Conservation (phyloP, 1,140 invertebrate genomes). For the Aphelinus atriplicis region DNA sequence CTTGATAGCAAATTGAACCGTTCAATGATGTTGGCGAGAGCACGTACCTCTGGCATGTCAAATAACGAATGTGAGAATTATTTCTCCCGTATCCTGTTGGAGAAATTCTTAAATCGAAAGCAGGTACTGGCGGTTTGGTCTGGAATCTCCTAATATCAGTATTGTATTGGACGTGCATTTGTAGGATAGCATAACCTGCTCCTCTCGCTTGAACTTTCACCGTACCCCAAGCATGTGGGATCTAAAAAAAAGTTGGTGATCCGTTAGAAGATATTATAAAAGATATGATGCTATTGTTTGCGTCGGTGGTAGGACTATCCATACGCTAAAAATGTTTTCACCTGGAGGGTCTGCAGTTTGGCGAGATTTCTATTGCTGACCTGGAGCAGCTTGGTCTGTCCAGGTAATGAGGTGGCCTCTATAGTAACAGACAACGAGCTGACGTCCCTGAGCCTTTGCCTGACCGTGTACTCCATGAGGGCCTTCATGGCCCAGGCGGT, state of each 20-base stretch:
- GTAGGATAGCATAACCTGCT: slow-evolving; percentile 89
- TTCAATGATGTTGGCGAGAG: not conserved
- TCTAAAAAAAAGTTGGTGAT: slow-evolving; percentile 63
- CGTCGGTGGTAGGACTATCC: too few species aligned
- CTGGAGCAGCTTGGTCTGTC: slow-evolving; percentile 72
- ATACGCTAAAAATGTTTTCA: slow-evolving; percentile 49
- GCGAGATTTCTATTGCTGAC: slow-evolving; percentile 82
- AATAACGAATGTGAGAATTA: slow-evolving; percentile 89
- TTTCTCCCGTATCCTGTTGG: slow-evolving; percentile 88
- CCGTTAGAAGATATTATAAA: too few species aligned
- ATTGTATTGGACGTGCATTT: slow-evolving; percentile 95
- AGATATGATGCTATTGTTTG: too few species aligned
- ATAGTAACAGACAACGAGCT: slow-evolving; percentile 82
- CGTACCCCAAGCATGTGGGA: slow-evolving; percentile 91
- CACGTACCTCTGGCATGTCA: slow-evolving; percentile 81
- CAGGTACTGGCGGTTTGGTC: slow-evolving; percentile 81
- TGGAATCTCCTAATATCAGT: slow-evolving; percentile 89
- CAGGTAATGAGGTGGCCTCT: slow-evolving; percentile 85
- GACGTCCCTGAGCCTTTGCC: slow-evolving; percentile 87
- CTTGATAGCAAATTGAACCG: too few species aligned
- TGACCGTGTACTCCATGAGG: slow-evolving; percentile 88
- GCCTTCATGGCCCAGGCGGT: slow-evolving; percentile 90
- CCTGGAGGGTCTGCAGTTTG: slow-evolving; percentile 78
- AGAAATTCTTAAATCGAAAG: slow-evolving; percentile 79
- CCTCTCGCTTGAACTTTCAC: slow-evolving; percentile 90